Evolutionary conservation across 2,888 invertebrate species (phyloP).

Genomic region (Oligia fasciuncula): DNA sequence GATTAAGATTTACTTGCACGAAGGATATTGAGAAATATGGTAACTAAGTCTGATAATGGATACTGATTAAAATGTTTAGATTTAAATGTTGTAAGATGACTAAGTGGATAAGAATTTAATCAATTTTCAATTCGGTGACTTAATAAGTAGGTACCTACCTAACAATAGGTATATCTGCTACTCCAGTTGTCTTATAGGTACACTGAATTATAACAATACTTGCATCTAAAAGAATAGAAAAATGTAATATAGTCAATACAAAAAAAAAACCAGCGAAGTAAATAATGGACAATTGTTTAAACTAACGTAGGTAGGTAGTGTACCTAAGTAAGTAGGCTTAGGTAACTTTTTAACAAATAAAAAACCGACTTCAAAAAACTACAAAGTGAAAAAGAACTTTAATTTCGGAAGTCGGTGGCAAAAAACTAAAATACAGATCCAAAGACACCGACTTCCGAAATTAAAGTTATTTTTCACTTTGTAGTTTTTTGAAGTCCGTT

Average conservation of each 20-base stretch:
- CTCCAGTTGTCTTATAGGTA: too few relatives aligned
- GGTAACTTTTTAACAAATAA: not conserved
- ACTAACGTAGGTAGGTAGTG: not conserved
- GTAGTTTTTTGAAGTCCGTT: too few relatives aligned
- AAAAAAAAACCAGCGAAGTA: not conserved
- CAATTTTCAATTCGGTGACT: not conserved
- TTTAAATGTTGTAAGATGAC: conserved; percentile 26
- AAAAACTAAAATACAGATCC: too few relatives aligned
- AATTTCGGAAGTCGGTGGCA: too few relatives aligned
- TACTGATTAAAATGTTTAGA: conserved; percentile 30
- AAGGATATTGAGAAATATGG: conserved; percentile 59
- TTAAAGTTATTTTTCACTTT: too few relatives aligned
- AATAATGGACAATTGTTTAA: not conserved
- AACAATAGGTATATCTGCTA: not conserved
- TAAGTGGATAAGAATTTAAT: conserved; percentile 39
- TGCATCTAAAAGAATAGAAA: not conserved
- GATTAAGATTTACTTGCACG: conserved; percentile 45
- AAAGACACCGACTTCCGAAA: too few relatives aligned
- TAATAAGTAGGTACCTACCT: conserved; percentile 12
- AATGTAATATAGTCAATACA: not conserved
- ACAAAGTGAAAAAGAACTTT: too few relatives aligned
- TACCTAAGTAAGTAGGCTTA: not conserved
- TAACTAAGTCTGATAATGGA: conserved; percentile 36
- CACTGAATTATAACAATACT: not conserved
- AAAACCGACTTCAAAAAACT: too few relatives aligned